Conservation (phyloP, 92 coral and sea anemone species). For the Porites lobata region DNA sequence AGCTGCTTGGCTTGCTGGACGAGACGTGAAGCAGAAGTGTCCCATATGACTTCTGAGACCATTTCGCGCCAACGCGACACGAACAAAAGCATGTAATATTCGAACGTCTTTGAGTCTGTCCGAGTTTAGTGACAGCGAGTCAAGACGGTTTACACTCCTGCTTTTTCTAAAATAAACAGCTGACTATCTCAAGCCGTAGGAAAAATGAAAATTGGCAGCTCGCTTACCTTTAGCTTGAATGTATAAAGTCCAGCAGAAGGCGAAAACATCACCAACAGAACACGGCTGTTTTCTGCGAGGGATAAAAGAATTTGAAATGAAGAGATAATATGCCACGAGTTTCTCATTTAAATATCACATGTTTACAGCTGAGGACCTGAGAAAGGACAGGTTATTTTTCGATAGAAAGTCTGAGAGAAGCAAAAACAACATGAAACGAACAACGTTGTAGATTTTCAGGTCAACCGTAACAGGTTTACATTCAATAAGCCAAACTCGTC, state of each 20-base stretch:
- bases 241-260: slow-evolving; percentile 97
- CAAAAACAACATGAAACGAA: slow-evolving; percentile 24
- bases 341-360: slow-evolving; percentile 58
- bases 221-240: slow-evolving; percentile 96
- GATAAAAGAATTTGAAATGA: slow-evolving; percentile 50
- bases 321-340: slow-evolving; percentile 48
- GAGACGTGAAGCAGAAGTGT: neutral
- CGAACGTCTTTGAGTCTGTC: slow-evolving; percentile 7
- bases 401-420: neutral
- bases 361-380: slow-evolving; percentile 42
- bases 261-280: slow-evolving; percentile 88
- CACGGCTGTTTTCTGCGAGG: slow-evolving; percentile 92
- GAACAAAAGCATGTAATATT: slow-evolving; percentile 16
- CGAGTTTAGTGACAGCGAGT: neutral
- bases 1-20: neutral
- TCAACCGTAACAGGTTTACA: slow-evolving; percentile 10
- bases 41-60: slow-evolving; percentile 16
- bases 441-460: slow-evolving; percentile 24
- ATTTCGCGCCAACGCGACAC: slow-evolving; percentile 47
- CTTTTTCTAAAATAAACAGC: neutral
- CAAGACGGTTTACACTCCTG: neutral
- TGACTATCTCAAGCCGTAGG: no score
- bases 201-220: neutral
- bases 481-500: slow-evolving; percentile 39
- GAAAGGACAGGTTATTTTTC: slow-evolving; percentile 17